Evolutionary conservation across 2,888 invertebrate species (phyloP).

Genomic region (Chymomyza caudatula): DNA sequence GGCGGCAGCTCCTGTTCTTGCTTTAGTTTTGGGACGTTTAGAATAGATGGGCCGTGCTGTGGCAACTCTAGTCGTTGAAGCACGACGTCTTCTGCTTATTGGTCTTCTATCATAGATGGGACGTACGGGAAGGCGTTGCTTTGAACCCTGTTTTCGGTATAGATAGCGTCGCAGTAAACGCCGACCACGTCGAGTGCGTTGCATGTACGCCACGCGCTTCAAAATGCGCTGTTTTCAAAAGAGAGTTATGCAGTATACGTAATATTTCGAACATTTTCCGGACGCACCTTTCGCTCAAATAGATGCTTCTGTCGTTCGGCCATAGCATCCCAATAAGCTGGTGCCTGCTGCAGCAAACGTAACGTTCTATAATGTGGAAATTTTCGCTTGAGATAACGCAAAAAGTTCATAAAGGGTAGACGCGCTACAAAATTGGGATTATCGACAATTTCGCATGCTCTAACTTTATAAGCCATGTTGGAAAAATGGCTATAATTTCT

Average conservation of each 20-base stretch:
- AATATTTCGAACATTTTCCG: neutral
- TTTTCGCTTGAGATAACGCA: slow-evolving; percentile 37
- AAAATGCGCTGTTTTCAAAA: neutral
- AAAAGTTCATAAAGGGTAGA: slow-evolving; percentile 44
- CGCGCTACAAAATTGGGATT: slow-evolving; percentile 31
- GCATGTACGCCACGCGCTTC: neutral
- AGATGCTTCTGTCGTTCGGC: slow-evolving; percentile 19
- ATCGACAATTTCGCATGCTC: slow-evolving; percentile 20
- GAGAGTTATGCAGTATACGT: neutral
- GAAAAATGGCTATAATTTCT: too few relatives aligned
- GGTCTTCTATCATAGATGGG: neutral
- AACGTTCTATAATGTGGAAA: slow-evolving; percentile 14
- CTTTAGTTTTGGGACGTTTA: too few relatives aligned
- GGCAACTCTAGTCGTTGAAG: too few relatives aligned
- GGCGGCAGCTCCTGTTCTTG: too few relatives aligned
- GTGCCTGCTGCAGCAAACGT: slow-evolving; percentile 34
- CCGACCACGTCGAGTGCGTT: neutral
- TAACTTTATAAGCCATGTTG: neutral
- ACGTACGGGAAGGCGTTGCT: neutral
- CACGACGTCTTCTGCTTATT: too few relatives aligned
- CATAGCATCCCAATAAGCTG: slow-evolving; percentile 32
- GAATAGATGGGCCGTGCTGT: too few relatives aligned
- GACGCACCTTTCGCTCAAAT: slow-evolving; percentile 35
- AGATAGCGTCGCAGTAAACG: neutral
- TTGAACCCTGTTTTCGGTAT: neutral